Conservation (phyloP, 1,140 invertebrate species). For the Brachionus paranguensis region DNA sequence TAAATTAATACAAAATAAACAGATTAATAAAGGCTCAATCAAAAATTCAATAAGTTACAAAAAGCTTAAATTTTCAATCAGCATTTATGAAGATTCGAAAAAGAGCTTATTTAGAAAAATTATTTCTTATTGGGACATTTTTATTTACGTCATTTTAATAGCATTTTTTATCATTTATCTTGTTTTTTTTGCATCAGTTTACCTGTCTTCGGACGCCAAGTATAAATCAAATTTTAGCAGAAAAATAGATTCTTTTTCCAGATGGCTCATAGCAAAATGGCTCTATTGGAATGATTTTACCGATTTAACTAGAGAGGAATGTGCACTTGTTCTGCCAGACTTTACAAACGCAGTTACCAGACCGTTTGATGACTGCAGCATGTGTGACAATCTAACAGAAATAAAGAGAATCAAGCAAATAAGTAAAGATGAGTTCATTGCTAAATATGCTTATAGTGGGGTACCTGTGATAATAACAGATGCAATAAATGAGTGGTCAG, state of each 20-base stretch:
- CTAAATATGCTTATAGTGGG: conserved; percentile 65
- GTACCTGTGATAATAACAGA: conserved; percentile 73
- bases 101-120: not conserved
- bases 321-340: conserved; percentile 59
- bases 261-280: conserved; percentile 10
- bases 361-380: conserved; percentile 67
- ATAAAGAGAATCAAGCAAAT: conserved; percentile 63
- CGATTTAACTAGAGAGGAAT: conserved; percentile 44
- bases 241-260: not conserved
- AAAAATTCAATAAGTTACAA: not conserved
- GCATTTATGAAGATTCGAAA: not conserved
- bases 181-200: not conserved
- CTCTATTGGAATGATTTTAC: conserved; percentile 20
- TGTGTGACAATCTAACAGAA: conserved; percentile 63
- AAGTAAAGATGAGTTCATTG: conserved; percentile 64
- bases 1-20: not conserved
- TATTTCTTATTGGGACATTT: not conserved
- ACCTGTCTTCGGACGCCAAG: not conserved
- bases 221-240: not conserved
- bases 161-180: not conserved
- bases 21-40: not conserved
- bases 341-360: conserved; percentile 63
- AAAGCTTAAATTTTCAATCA: not conserved
- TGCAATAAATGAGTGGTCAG: conserved; percentile 69
- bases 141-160: conserved; percentile 2